These are phyloP conservation scores for Aphodius sticticus DNA, from an alignment of 2,888 invertebrate genomes.

Conservation along the genomic window DNA sequence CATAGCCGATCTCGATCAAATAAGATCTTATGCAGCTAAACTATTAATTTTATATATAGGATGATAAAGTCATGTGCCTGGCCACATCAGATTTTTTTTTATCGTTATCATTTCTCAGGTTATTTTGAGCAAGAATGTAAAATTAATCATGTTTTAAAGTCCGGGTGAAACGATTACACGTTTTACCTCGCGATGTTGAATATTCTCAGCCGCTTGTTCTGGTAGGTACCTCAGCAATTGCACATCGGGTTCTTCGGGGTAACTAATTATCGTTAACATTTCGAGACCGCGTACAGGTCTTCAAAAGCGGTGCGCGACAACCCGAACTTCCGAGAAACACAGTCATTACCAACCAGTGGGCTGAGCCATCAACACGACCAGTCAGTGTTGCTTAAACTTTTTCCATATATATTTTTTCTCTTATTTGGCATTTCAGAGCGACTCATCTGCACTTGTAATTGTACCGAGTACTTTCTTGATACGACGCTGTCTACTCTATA, in stretches of 20 bases:
- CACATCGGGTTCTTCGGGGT: neutral
- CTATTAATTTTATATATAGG: too few species aligned
- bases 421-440: neutral
- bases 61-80: too few species aligned
- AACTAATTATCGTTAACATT: slow-evolving; percentile 4
- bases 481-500: neutral
- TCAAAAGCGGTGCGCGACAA: neutral
- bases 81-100: too few species aligned
- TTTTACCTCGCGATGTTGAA: neutral
- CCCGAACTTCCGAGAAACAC: slow-evolving; percentile 4
- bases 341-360: neutral
- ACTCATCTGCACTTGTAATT: neutral
- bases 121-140: neutral
- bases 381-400: neutral
- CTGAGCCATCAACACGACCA: neutral
- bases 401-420: neutral
- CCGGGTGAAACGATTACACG: neutral
- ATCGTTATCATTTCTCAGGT: neutral
- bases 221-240: neutral
- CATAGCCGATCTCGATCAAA: too few species aligned
- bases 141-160: neutral
- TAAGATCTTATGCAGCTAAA: too few species aligned
- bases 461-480: neutral
- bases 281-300: slow-evolving; percentile 4
- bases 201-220: neutral